Conservation (phyloP, 2,797 vertebrate genomes). For the Sciurus carolinensis region DNA sequence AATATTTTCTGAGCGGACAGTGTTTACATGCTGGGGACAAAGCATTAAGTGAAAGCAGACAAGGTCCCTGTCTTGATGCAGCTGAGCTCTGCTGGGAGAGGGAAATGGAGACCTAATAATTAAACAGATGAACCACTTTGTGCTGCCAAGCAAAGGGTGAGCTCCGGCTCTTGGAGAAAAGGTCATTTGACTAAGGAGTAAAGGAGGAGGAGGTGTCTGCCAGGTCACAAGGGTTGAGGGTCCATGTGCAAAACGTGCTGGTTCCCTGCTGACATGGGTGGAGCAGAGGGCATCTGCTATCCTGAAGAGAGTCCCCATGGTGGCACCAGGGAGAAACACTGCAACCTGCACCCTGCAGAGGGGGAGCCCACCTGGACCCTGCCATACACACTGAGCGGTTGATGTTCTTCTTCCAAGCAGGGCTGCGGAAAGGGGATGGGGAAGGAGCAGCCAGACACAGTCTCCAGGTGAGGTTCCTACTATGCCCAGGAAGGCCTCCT, state of each 20-base stretch:
- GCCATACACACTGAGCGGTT: not conserved
- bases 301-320: no score
- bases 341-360: not conserved
- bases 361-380: no score
- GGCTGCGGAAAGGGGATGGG: not conserved
- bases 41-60: not conserved
- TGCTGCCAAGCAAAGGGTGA: not conserved
- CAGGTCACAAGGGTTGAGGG: not conserved
- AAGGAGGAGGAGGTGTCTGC: not conserved
- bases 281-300: accelerated
- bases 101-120: not conserved
- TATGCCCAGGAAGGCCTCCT: not conserved
- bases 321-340: no score
- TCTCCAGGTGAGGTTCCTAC: not conserved
- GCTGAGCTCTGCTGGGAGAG: not conserved
- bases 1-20: not conserved
- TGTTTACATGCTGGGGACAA: not conserved
- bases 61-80: not conserved
- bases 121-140: not conserved
- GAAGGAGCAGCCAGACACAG: not conserved
- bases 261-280: not conserved
- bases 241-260: no score
- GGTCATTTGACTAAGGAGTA: not conserved
- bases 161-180: not conserved
- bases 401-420: not conserved